A percentile compares a stretch with the other conserved stretches of the same genome.
Conservation (phyloP, 1,140 invertebrate genomes). For the Lordiphosa stackelbergi region DNA sequence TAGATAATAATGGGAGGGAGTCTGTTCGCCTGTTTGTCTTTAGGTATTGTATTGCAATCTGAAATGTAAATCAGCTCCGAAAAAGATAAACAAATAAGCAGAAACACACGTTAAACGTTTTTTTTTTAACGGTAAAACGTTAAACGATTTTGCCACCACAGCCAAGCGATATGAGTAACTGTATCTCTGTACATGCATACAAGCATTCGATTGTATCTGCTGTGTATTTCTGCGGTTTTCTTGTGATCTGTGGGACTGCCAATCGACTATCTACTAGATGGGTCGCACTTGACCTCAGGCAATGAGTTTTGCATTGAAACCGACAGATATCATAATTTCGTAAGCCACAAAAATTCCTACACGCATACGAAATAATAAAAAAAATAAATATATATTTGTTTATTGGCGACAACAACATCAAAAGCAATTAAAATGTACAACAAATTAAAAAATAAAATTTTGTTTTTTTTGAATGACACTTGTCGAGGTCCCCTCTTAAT, state of each 20-base stretch:
- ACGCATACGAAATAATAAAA: constrained; percentile 35
- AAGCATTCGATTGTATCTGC: constrained; percentile 8
- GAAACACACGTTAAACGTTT: constrained; percentile 58
- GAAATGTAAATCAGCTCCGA: constrained; percentile 37
- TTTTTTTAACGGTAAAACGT: constrained; percentile 54
- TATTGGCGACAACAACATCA: constrained; percentile 21
- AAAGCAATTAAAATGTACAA: constrained; percentile 67
- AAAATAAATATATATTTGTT: constrained; percentile 24
- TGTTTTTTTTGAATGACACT: constrained; percentile 61
- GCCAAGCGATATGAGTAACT: constrained; percentile 51
- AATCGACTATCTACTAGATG: constrained; percentile 3
- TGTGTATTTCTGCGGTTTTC: constrained; percentile 44
- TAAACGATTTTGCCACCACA: constrained; percentile 65
- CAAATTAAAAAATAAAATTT: constrained; percentile 50
- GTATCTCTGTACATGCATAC: constrained; percentile 23
- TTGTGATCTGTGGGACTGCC: constrained; percentile 20
- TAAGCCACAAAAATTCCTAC: constrained; percentile 56
- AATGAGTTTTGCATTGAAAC: constrained; percentile 39
- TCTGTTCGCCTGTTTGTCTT: constrained; percentile 34
- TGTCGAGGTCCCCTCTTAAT: constrained; percentile 12
- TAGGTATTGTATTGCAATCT: constrained; percentile 38
- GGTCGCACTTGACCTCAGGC: constrained; percentile 58
- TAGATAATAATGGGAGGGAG: constrained; percentile 3
- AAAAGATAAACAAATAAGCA: constrained; percentile 65
- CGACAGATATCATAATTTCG: constrained; percentile 49